Evolutionary conservation across 2,797 vertebrate species (phyloP), one percentile per base, ranked within the genome.

Genomic region (Phoeniculus purpureus): DNA sequence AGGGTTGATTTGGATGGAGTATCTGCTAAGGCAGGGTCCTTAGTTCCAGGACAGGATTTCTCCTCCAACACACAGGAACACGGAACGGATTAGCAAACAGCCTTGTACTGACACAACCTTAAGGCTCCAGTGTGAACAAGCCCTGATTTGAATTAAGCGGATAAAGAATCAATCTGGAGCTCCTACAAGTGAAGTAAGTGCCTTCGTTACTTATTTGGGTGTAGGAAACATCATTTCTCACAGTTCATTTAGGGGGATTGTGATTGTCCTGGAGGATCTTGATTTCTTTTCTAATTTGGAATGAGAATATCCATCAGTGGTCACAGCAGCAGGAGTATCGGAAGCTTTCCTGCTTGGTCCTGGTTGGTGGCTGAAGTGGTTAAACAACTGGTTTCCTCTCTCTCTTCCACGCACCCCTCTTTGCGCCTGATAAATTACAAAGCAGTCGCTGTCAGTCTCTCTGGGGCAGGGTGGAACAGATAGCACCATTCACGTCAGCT

Each of bases 401-500:
- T 93, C 40, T 47, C 62, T 94, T 83, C 65, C 31, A 68, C n/a
- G 81, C 59, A 68, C 15, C 21, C 64, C 52, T 87, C 50, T 85
- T 85, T 90, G 73, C 70, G 60, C 60, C 55, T 87, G 79, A 94
- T 85, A 94, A 79, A 87, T 89, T 90, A 92, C 88, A 93, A 93
- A 94, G 70, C 90, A 90, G 65, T 76, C 86, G 47, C 74, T 90
- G 66, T 89, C 83, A 87, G 77, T 91, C 77, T 89, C 75, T 81
- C 60, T 16, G 43, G 43, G 73, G 84, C 79, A 31, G 82, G 13
- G 8, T 78, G 82, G 74, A 95, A 94, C 66, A 94, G 93, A 94
- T 90, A 93, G 76, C 60, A 93, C 87, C 89, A 94, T 93, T 96
- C 90, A 90, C 8, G 12, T 90, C 92, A 83, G 56, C 93, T 93